phyloP scores from a whole-genome alignment of 2,113 vertebrate species.

The Rhinichthys klamathensis region DNA sequence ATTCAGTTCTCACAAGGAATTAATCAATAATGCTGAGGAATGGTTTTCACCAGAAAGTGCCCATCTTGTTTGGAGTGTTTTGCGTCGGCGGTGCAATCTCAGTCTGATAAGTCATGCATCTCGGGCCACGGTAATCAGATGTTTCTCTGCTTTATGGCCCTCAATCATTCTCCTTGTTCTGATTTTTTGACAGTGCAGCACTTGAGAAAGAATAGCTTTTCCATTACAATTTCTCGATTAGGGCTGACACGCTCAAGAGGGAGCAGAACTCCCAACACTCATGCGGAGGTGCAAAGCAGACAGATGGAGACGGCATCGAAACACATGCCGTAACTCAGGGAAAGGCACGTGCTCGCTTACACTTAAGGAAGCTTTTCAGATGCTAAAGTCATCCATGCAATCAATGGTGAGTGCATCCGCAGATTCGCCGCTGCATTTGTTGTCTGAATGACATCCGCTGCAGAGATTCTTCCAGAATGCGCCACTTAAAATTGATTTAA shows the following conservation, averaged over 20 bases:
- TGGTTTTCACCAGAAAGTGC: slow-evolving; percentile 71
- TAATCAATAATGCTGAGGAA: slow-evolving; percentile 80
- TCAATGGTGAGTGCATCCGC: slow-evolving; percentile 42
- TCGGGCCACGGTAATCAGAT: slow-evolving; percentile 53
- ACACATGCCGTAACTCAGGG: slow-evolving; percentile 15
- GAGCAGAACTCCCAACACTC: slow-evolving; percentile 29
- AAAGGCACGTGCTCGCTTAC: slow-evolving; percentile 3
- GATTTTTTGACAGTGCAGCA: slow-evolving; percentile 54
- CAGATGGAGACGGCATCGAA: not conserved
- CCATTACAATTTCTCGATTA: slow-evolving; percentile 44
- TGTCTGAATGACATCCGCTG: slow-evolving; percentile 16
- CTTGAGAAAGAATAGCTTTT: slow-evolving; percentile 47
- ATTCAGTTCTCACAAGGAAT: slow-evolving; percentile 76
- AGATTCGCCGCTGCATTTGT: not conserved
- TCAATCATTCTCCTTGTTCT: slow-evolving; percentile 35
- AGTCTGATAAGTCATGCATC: slow-evolving; percentile 11
- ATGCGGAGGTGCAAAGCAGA: not conserved
- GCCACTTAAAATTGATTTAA: slow-evolving; percentile 25
- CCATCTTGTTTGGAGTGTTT: slow-evolving; percentile 64
- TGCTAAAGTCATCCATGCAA: slow-evolving; percentile 36
- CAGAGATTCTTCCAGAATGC: slow-evolving; percentile 7
- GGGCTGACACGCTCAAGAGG: slow-evolving; percentile 9
- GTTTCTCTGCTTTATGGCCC: slow-evolving; percentile 39
- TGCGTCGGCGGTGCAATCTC: slow-evolving; percentile 60
- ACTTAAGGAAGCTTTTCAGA: slow-evolving; percentile 34